A percentile compares a stretch with the other conserved stretches of the same genome.
phyloP scores from a whole-genome alignment of 2,888 invertebrate genomes.

The Byasa hedistus region DNA sequence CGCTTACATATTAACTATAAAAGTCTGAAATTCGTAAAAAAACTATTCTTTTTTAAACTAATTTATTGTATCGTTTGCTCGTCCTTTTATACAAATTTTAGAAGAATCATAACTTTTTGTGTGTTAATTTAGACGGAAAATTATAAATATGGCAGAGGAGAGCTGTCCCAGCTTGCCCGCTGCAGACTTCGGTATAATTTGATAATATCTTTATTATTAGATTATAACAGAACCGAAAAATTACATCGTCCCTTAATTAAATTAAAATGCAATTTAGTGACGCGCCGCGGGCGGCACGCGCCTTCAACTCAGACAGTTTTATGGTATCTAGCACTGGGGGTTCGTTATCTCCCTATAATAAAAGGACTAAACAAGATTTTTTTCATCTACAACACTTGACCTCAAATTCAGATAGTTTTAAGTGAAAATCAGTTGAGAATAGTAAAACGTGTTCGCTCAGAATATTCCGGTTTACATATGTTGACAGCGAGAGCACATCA shows the following conservation, averaged over 20 bases:
- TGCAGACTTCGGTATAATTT: slow-evolving; percentile 66
- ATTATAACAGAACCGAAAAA: slow-evolving; percentile 77
- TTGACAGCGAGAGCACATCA: too few species aligned
- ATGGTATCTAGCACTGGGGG: slow-evolving; percentile 28
- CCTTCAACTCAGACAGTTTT: slow-evolving; percentile 46
- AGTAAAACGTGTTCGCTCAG: too few species aligned
- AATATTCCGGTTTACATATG: too few species aligned
- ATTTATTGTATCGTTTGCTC: too few species aligned
- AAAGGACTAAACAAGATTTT: slow-evolving; percentile 7
- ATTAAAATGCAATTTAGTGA: slow-evolving; percentile 79
- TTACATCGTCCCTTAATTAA: slow-evolving; percentile 77
- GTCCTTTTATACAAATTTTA: too few species aligned
- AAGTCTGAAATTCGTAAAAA: too few species aligned
- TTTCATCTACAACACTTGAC: not conserved
- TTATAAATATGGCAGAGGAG: slow-evolving; percentile 20
- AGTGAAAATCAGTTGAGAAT: too few species aligned
- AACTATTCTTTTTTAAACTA: too few species aligned
- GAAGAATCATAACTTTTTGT: too few species aligned
- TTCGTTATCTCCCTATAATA: slow-evolving; percentile 26
- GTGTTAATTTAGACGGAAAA: not conserved
- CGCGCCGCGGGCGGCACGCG: slow-evolving; percentile 71
- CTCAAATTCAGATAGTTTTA: too few species aligned
- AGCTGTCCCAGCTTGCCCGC: slow-evolving; percentile 52
- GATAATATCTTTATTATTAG: slow-evolving; percentile 73
- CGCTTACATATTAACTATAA: too few species aligned